Conservation (phyloP, 2,888 invertebrate species). For the Nymphalis polychloros region DNA sequence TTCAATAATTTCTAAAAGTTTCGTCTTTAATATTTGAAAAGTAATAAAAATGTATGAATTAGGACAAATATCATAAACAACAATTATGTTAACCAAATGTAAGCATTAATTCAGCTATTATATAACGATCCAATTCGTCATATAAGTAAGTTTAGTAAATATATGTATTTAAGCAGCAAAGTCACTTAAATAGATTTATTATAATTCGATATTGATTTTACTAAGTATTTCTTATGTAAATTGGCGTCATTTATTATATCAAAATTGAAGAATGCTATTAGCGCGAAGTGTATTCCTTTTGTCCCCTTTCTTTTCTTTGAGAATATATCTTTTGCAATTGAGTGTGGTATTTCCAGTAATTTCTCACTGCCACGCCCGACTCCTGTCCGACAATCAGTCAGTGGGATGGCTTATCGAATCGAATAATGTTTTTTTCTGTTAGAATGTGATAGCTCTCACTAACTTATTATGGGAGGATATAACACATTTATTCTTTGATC, state of each 20-base stretch:
- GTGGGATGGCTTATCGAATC: constrained; percentile 23
- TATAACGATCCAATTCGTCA: no score
- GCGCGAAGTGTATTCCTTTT: constrained; percentile 8
- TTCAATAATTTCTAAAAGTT: no score
- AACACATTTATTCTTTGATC: no score
- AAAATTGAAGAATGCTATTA: constrained; percentile 5
- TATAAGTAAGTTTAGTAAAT: no score
- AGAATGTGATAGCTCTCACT: not conserved
- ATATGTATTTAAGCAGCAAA: no score
- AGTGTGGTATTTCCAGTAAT: constrained; percentile 32
- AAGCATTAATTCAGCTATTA: no score
- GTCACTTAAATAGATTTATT: no score
- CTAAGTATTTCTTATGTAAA: not conserved
- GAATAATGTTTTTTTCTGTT: constrained; percentile 1
- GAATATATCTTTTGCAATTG: constrained; percentile 22
- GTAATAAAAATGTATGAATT: no score
- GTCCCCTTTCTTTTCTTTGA: not conserved
- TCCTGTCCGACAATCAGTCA: constrained; percentile 23
- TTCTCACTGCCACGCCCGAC: constrained; percentile 29
- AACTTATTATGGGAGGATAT: not conserved
- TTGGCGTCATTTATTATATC: not conserved
- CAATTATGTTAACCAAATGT: no score
- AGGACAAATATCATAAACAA: no score
- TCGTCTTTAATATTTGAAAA: no score
- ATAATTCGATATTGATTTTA: not conserved